These are phyloP conservation scores for Sandelia bainsii DNA, from an alignment of 2,797 vertebrate species.

Conservation along the genomic window DNA sequence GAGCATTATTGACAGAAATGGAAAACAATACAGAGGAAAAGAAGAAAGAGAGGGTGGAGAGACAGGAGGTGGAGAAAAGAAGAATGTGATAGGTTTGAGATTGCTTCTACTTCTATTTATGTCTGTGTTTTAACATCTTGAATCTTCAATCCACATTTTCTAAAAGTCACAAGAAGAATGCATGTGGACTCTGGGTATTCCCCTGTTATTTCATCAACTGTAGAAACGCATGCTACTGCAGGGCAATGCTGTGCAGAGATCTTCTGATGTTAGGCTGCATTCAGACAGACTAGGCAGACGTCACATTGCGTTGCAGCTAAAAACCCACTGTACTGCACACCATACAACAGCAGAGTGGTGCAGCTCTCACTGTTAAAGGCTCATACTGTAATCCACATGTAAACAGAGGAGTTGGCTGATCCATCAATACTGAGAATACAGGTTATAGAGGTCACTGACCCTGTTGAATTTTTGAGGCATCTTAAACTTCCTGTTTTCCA, in stretches of 20 bases:
- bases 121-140: background rate
- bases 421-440: background rate
- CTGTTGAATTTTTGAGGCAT: background rate
- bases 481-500: too few relatives aligned
- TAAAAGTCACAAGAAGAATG: background rate
- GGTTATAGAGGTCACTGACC: background rate
- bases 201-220: background rate
- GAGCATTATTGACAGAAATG: conserved; percentile 56
- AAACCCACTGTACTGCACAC: background rate
- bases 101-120: background rate
- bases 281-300: background rate
- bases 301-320: background rate
- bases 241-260: background rate
- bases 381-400: background rate
- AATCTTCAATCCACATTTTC: background rate
- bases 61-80: background rate
- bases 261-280: conserved; percentile 4
- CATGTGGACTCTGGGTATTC: too few relatives aligned
- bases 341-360: background rate
- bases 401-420: background rate
- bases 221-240: background rate
- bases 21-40: conserved; percentile 46
- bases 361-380: background rate
- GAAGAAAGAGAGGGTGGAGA: conserved; percentile 3
- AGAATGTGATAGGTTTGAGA: background rate